These are phyloP conservation scores for Coelinius sp. DNA, from an alignment of 2,888 invertebrate species.

Conservation along the genomic window DNA sequence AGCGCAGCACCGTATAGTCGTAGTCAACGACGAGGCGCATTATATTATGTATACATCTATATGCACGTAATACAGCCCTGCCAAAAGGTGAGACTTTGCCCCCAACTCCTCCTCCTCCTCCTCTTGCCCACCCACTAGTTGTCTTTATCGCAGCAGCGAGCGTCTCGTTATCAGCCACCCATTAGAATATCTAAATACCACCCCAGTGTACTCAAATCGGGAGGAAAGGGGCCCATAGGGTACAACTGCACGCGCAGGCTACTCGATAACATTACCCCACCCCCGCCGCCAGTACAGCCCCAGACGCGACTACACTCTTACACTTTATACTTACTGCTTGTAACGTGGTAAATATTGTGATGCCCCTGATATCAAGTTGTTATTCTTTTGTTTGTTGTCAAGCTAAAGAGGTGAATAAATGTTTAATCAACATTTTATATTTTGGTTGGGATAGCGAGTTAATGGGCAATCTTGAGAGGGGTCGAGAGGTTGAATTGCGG, in stretches of 20 bases:
- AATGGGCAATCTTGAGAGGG: neutral
- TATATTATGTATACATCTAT: slow-evolving; percentile 22
- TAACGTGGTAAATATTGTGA: neutral
- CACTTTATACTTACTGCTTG: slow-evolving; percentile 35
- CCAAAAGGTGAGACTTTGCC: slow-evolving; percentile 26
- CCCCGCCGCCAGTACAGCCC: slow-evolving; percentile 38
- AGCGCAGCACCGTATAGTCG: slow-evolving; percentile 67
- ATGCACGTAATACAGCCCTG: slow-evolving; percentile 30
- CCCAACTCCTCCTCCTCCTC: slow-evolving; percentile 36
- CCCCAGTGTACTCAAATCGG: slow-evolving; percentile 58
- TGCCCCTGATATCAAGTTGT: slow-evolving; percentile 19
- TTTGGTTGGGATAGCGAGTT: neutral
- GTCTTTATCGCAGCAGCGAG: slow-evolving; percentile 68
- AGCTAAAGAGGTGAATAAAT: neutral
- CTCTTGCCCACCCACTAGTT: slow-evolving; percentile 47
- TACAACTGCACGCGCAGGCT: slow-evolving; percentile 47
- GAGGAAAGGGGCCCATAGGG: slow-evolving; percentile 8
- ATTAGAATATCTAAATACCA: slow-evolving; percentile 72
- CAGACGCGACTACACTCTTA: slow-evolving; percentile 26
- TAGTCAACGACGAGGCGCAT: slow-evolving; percentile 37
- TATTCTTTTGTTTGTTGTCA: neutral
- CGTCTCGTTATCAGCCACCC: slow-evolving; percentile 70
- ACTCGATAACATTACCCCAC: slow-evolving; percentile 53
- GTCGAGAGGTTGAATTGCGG: neutral
- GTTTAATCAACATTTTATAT: slow-evolving; percentile 3